phyloP scores from a whole-genome alignment of 2,797 vertebrate species.

The Coregonus suidteri region DNA sequence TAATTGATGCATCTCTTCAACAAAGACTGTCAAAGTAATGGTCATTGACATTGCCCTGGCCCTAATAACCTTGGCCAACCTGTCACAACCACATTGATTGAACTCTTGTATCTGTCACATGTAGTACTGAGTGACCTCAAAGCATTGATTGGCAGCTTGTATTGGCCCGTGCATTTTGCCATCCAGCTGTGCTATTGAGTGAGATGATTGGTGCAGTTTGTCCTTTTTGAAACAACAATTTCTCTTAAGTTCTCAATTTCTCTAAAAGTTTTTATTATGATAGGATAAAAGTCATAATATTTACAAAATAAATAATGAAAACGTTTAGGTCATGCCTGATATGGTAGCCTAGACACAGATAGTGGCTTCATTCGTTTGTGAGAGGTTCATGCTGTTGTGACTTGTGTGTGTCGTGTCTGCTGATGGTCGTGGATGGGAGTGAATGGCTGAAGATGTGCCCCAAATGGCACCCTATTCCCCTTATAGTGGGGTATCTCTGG shows the following conservation, averaged over 20 bases:
- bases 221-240: background rate
- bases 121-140: constrained; percentile 45
- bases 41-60: constrained; percentile 41
- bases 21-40: constrained; percentile 9
- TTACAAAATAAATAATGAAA: background rate
- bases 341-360: background rate
- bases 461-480: background rate
- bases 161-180: constrained; percentile 44
- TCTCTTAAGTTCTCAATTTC: background rate
- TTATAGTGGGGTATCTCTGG: too few relatives aligned
- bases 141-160: constrained; percentile 55
- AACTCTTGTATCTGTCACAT: constrained; percentile 42
- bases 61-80: constrained; percentile 60
- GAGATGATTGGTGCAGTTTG: background rate
- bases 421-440: too few relatives aligned
- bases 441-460: background rate
- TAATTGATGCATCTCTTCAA: background rate
- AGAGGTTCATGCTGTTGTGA: background rate
- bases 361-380: background rate
- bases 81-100: constrained; percentile 46
- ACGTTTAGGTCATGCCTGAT: background rate
- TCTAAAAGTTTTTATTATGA: background rate
- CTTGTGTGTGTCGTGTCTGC: background rate
- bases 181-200: background rate
- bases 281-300: background rate